Evolutionary conservation across 2,797 vertebrate species (phyloP), one percentile per base, ranked within the genome.

Genomic region (Garrulus glandarius): DNA sequence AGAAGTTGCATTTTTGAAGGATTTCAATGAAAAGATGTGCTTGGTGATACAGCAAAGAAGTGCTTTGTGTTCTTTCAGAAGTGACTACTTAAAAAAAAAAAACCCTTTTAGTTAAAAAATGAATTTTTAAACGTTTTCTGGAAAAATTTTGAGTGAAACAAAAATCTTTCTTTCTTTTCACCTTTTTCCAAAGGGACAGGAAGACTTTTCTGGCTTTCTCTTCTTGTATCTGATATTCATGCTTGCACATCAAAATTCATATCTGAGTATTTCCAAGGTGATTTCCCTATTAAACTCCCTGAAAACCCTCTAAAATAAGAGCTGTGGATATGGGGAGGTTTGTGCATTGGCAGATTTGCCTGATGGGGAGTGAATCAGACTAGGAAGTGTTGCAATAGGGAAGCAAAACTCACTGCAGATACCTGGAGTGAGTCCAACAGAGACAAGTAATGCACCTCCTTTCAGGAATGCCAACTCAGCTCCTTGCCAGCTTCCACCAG

Each of bases 361-460:
- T 27, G 63, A 29, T 6, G 23, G 20, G 52, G 19, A 74, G 20
- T 18, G 87, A 93, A 84, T 59, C 68, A 75, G 69, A 82, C 20
- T 30, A n/a, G 77, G 61, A 87, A 64, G 12, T 16, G n/a, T 61
- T 84, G 80, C 60, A 94, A 88, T 9, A 64, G 77, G 84, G 72
- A 93, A 82, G 57, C 78, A 88, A 61, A 96, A 72, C 69, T 87
- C 61, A 15, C 85, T 70, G 70, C 85, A 88, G 93, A 87, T 47
- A 60, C 93, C 49, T 94, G 93, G 85, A 88, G 60, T 7, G 46
- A 74, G 60, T 76, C 95, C 93, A 94, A 8, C 0, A 56, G 47
- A 88, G 79, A 83, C 43, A 43, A 84, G 41, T 1, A 52, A 92
- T 61, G 68, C 85, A 63, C 91, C 80, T 39, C 65, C 72, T 60